Evolutionary conservation across 2,888 invertebrate species (phyloP).

Genomic region (Megastigmus dorsalis): DNA sequence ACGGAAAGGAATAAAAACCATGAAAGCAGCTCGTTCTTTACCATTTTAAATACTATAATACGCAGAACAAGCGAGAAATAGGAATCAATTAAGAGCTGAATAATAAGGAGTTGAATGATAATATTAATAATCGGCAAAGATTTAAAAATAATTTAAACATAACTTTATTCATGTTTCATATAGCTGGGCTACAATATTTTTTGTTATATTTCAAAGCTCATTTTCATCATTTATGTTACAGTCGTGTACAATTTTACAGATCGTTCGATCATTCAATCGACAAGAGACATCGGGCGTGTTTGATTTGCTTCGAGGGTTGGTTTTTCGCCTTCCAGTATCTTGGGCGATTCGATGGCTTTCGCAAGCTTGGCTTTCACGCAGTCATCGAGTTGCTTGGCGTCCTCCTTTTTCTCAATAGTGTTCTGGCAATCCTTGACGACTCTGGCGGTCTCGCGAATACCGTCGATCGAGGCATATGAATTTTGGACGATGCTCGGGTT

Average conservation of each 20-base stretch:
- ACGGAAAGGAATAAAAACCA: no score
- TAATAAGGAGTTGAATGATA: no score
- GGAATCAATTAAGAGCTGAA: background rate
- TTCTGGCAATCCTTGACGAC: conserved; percentile 43
- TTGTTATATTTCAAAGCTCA: conserved; percentile 23
- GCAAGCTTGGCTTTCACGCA: conserved; percentile 39
- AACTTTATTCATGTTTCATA: conserved; percentile 33
- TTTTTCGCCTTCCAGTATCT: conserved; percentile 48
- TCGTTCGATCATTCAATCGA: background rate
- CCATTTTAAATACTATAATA: background rate
- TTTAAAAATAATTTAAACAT: conserved; percentile 41
- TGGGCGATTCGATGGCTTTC: conserved; percentile 41
- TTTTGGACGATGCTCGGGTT: conserved; percentile 44
- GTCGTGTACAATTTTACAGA: conserved; percentile 1
- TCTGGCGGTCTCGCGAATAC: conserved; percentile 46
- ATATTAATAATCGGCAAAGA: no score
- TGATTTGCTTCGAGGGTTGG: conserved; percentile 8
- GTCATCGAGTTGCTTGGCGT: conserved; percentile 34
- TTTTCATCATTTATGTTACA: conserved; percentile 9
- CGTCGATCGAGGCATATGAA: conserved; percentile 46
- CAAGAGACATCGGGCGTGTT: background rate
- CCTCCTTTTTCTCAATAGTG: conserved; percentile 30
- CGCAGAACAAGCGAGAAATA: no score
- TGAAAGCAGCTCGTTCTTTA: no score
- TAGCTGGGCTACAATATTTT: conserved; percentile 24